Evolutionary conservation across 2,113 vertebrate species (phyloP), one percentile per base, ranked within the genome.

Genomic region (Trematomus loennbergii): DNA sequence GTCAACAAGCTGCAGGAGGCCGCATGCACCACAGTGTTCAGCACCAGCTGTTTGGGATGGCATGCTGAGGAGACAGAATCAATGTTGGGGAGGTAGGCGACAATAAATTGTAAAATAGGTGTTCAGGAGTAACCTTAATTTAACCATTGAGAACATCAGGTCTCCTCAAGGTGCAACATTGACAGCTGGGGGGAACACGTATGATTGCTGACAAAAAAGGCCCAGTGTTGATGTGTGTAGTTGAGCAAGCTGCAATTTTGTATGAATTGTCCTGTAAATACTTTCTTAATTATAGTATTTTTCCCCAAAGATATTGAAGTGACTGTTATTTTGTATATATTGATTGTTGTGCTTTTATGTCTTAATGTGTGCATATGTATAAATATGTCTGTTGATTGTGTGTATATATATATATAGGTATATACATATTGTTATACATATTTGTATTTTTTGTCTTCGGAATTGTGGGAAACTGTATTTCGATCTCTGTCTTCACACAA

Each of bases 1-100:
- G 71, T 84, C 84, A 82, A 75, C 67, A 52, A 48, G n/a, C 20
- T 69, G 69, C 52, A 58, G 45, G 52, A 64, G 52, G 52, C 12
- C 48, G 12, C 40, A 75, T 48, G 25, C 52, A 68, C 55, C 36
- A 49, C 12, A 13, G 61, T 57, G 48, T 78, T 55, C 54, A 40
- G 57, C 58, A 58, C 55, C n/a, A 7, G 53, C 12, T 52, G 74
- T 55, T 67, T 68, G 49, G 65, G 46, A 61, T 16, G 36, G 6
- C 20, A 6, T 65, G 68, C 57, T 87, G 74, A 77, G 45, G 25
- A 70, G 17, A 10, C 52, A 79, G 63, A 70, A 68, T 64, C 33
- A 15, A 17, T 17, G 40, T 17, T 55, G 58, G 50, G n/a, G 25
- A 69, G 29, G 48, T 5, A 18, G 45, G 16, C 0, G 46, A 6